Percentiles rank a stretch among this genome's conserved stretches.
Conservation (phyloP, 2,797 vertebrate species). For the Sebastes itinus region DNA sequence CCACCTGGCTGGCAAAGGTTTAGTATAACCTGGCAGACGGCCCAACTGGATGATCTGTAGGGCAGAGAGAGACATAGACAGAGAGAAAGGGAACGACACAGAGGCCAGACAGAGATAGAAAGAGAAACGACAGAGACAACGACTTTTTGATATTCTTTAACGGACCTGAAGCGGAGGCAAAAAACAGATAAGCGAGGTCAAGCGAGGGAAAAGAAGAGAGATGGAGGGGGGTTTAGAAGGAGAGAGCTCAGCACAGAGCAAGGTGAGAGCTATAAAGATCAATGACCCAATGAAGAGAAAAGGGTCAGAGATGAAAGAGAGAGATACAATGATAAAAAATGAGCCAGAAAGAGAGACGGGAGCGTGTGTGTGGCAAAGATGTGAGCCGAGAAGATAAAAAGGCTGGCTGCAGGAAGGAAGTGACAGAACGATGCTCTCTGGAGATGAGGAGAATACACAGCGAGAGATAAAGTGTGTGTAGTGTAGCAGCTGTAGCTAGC, state of each 20-base stretch:
- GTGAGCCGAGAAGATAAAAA: slow-evolving; percentile 55
- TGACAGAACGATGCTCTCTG: slow-evolving; percentile 50
- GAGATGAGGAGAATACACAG: slow-evolving; percentile 56
- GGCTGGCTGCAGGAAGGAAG: slow-evolving; percentile 51
- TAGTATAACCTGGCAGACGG: slow-evolving; percentile 48
- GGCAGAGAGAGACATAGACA: slow-evolving; percentile 33
- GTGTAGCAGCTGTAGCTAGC: slow-evolving; percentile 34
- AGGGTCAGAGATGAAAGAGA: slow-evolving; percentile 63
- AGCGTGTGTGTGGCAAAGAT: slow-evolving; percentile 47
- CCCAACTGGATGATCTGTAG: slow-evolving; percentile 54
- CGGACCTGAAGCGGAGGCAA: slow-evolving; percentile 6
- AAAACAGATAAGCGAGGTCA: slow-evolving; percentile 54
- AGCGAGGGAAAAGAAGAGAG: slow-evolving; percentile 21
- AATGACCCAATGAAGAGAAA: slow-evolving; percentile 61
- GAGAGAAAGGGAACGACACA: slow-evolving; percentile 20
- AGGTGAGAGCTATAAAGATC: slow-evolving; percentile 59
- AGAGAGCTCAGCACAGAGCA: slow-evolving; percentile 40
- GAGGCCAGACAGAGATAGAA: slow-evolving; percentile 27
- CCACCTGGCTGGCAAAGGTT: slow-evolving; percentile 67
- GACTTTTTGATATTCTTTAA: slow-evolving; percentile 59
- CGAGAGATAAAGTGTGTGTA: slow-evolving; percentile 30
- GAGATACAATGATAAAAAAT: slow-evolving; percentile 19
- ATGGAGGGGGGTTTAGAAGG: slow-evolving; percentile 34
- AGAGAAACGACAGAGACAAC: slow-evolving; percentile 13
- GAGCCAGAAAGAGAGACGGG: neutral